Percentiles rank a stretch among this genome's conserved stretches.
Evolutionary conservation across 2,888 invertebrate species (phyloP).

Genomic region (Cheilosia soror): DNA sequence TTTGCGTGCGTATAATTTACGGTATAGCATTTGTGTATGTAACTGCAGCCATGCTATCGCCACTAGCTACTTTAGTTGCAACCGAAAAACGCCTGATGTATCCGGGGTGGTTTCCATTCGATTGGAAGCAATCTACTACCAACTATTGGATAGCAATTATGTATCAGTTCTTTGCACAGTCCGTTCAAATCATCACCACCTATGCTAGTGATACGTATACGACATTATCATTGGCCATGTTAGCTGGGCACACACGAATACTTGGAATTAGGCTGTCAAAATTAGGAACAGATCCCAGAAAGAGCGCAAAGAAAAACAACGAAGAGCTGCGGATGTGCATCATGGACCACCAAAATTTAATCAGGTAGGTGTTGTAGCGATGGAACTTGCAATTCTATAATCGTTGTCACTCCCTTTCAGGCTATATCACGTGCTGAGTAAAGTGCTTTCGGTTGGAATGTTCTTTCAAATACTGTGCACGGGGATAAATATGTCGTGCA

Average conservation of each 20-base stretch:
- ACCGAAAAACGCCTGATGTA: background rate
- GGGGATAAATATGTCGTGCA: background rate
- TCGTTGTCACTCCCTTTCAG: background rate
- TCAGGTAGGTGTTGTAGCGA: background rate
- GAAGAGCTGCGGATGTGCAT: background rate
- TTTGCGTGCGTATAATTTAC: background rate
- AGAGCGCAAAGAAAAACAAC: background rate
- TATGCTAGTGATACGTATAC: background rate
- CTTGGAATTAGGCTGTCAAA: background rate
- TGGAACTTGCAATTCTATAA: background rate
- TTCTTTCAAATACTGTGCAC: background rate
- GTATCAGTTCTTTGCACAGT: constrained; percentile 77
- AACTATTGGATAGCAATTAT: constrained; percentile 77
- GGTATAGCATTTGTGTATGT: background rate
- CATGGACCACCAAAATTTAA: background rate
- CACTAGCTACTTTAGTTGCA: background rate
- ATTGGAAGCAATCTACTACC: constrained; percentile 76
- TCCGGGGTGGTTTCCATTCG: constrained; percentile 77
- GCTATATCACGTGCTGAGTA: background rate
- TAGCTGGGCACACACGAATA: background rate
- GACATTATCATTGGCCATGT: background rate
- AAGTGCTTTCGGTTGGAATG: constrained; percentile 1
- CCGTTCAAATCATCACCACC: background rate
- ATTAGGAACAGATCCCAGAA: background rate
- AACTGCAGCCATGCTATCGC: background rate